Conservation (phyloP, 2,113 vertebrate genomes). For the Sitta europaea region DNA sequence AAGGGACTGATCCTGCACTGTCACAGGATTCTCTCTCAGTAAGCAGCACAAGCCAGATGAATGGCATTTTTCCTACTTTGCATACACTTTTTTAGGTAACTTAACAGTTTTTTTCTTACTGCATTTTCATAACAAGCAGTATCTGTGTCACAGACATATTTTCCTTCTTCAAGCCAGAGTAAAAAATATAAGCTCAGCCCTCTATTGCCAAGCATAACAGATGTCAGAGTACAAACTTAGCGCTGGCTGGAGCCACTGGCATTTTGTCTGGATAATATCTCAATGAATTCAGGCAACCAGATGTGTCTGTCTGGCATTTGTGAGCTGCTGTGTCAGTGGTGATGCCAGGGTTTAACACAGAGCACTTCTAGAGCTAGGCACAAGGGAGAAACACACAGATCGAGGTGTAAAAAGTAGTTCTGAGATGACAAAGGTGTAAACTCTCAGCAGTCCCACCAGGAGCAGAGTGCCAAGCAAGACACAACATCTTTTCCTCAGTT, state of each 20-base stretch:
- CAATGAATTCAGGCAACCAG: slow-evolving; percentile 32
- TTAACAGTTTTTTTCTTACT: neutral
- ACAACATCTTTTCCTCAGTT: neutral
- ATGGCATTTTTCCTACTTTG: neutral
- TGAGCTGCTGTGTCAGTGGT: neutral
- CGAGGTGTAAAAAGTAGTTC: neutral
- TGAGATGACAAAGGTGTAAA: neutral
- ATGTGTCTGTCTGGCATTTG: neutral
- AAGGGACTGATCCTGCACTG: neutral
- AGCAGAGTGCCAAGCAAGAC: neutral
- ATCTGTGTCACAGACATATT: neutral
- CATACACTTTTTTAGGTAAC: neutral
- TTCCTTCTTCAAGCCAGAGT: neutral
- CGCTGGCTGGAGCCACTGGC: slow-evolving; percentile 5
- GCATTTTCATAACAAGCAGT: neutral
- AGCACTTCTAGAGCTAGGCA: neutral
- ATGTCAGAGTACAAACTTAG: slow-evolving; percentile 31
- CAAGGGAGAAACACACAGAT: neutral
- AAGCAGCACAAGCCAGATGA: neutral
- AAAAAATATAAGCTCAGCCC: neutral
- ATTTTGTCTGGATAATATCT: slow-evolving; percentile 29
- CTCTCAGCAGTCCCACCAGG: neutral
- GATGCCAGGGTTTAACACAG: neutral
- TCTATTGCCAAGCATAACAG: slow-evolving; percentile 20
- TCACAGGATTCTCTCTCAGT: neutral